Percentiles rank a stretch among this genome's conserved stretches.
Conservation (phyloP, 2,888 invertebrate species). For the Cantharis rufa region DNA sequence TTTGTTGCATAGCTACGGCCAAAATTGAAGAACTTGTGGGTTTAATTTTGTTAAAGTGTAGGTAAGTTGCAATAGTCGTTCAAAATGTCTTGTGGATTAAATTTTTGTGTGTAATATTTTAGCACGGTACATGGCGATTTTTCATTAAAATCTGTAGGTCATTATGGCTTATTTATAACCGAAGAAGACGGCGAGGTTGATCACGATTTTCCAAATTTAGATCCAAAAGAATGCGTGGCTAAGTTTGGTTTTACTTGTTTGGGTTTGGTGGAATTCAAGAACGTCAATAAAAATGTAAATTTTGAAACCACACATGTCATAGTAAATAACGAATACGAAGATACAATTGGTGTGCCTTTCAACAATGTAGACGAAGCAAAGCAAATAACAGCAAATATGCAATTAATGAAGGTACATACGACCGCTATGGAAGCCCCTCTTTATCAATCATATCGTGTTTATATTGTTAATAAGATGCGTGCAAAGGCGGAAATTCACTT, state of each 20-base stretch:
- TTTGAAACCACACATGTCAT: constrained; percentile 40
- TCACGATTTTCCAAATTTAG: constrained; percentile 89
- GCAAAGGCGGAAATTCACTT: constrained; percentile 84
- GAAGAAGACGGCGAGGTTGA: constrained; percentile 97
- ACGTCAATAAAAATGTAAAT: constrained; percentile 53
- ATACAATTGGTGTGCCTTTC: constrained; percentile 7
- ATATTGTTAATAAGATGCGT: constrained; percentile 77
- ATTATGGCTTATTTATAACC: constrained; percentile 89
- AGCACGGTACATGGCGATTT: constrained; percentile 69
- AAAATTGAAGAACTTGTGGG: constrained; percentile 92
- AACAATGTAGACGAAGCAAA: constrained; percentile 46
- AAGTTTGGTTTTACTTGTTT: constrained; percentile 92
- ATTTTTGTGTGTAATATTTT: constrained; percentile 10
- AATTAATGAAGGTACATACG: constrained; percentile 73
- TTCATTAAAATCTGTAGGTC: constrained; percentile 65
- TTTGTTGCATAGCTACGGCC: constrained; percentile 80
- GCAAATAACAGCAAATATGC: constrained; percentile 59
- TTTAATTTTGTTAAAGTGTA: constrained; percentile 85
- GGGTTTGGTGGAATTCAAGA: constrained; percentile 80
- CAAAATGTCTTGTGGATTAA: background rate
- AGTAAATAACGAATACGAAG: constrained; percentile 26
- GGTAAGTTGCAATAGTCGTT: constrained; percentile 52
- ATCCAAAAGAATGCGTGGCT: constrained; percentile 83
- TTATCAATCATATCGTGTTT: constrained; percentile 80
- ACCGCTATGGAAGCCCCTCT: constrained; percentile 84